Percentiles rank a stretch among this genome's conserved stretches.
These are phyloP conservation scores for Butorides virescens DNA, from an alignment of 2,113 vertebrate genomes.

Conservation along the genomic window DNA sequence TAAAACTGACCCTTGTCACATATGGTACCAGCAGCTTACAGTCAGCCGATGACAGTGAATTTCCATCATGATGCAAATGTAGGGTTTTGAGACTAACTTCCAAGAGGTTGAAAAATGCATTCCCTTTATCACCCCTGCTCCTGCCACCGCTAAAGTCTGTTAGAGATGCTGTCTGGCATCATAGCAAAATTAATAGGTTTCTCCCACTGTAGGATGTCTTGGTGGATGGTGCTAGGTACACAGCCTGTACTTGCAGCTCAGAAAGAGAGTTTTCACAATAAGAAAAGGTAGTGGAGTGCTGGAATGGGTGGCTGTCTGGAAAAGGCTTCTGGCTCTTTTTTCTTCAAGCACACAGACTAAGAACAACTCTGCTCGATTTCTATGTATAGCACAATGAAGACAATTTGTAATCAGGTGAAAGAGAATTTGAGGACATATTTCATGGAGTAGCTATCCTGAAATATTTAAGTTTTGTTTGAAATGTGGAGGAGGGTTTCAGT, in stretches of 20 bases:
- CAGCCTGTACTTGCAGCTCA: not conserved
- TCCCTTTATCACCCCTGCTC: not conserved
- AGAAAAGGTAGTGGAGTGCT: not conserved
- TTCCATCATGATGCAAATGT: not conserved
- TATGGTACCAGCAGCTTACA: not conserved
- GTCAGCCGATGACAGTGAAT: not conserved
- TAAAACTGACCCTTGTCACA: not conserved
- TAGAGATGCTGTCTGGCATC: not conserved
- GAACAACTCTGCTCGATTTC: not conserved
- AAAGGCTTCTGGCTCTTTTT: not conserved
- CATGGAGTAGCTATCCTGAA: not conserved
- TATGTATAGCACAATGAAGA: not conserved
- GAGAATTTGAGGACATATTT: not conserved
- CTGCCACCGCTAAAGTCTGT: not conserved
- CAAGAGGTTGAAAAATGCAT: not conserved
- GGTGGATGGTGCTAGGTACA: not conserved
- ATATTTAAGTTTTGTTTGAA: conserved; percentile 23
- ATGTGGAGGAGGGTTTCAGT: not conserved
- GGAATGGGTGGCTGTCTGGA: not conserved
- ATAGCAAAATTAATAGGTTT: not conserved
- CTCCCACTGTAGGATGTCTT: not conserved
- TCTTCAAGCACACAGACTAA: not conserved
- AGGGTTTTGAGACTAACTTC: not conserved
- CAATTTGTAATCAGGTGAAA: not conserved
- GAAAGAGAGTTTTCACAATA: not conserved